Evolutionary conservation across 2,113 vertebrate genomes (phyloP), one percentile per base, ranked within the genome.

Genomic region (Vanacampus margaritifer): DNA sequence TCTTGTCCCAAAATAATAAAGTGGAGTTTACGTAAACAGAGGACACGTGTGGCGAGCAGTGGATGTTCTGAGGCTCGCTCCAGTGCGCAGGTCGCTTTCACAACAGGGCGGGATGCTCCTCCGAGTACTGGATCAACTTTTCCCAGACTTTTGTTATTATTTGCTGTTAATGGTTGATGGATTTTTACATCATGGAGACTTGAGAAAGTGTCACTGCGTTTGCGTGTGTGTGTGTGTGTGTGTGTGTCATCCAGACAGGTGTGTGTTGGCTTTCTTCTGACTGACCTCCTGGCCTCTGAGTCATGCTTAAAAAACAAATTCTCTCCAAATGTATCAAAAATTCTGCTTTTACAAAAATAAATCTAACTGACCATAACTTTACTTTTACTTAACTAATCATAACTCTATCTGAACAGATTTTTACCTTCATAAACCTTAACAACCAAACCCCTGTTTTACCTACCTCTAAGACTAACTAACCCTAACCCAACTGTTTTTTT

Each of bases 141-240:
- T 85, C 79, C 72, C 64, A 78, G 63, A 65, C 69, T 84, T 92
- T 85, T 92, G 89, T 90, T 91, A 86, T 91, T 87, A 86, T 93
- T 90, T 91, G 86, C 79, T 63, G 90, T 91, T 91, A 91, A 92
- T 92, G 79, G 86, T 85, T 93, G 84, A 92, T 78, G 68, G 64
- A 79, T 88, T 86, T 88, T 85, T 77, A 32, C 73, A 82, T 17
- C 5, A 84, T 81, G 64, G 63, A 82, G 63, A 78, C 75, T 65
- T 73, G 80, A 67, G 73, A 83, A 86, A 84, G 67, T 46, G 65
- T 54, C 68, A 39, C n/a, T 2, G 14, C 35, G 46, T 4, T 21
- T 51, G 48, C 37, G 14, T 43, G 23, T 46, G 62, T 64, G n/a
- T 45, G 62, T 17, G 43, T 62, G 17, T 45, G 60, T 43, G 17